These are phyloP conservation scores for Euura saliciscinereae DNA, from an alignment of 1,140 invertebrate genomes.

Conservation along the genomic window DNA sequence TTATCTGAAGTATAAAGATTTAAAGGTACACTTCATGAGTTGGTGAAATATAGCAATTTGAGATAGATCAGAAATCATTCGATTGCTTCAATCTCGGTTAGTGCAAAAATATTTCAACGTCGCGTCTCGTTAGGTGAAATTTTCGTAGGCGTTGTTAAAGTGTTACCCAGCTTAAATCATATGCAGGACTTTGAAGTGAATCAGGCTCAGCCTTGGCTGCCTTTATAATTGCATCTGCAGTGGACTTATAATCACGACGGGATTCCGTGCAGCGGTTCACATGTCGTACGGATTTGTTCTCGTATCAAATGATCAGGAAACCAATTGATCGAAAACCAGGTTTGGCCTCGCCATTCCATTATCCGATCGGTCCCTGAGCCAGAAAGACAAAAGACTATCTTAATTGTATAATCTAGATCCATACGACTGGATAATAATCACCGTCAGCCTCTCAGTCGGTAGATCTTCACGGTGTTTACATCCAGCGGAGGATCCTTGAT, in stretches of 20 bases:
- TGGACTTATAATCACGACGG: not conserved
- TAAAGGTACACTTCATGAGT: not conserved
- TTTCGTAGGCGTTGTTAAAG: not conserved
- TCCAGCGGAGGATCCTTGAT: too few species aligned
- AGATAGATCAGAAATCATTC: too few species aligned
- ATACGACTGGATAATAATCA: not conserved
- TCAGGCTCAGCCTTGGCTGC: not conserved
- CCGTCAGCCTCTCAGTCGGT: not conserved
- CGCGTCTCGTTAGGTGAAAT: not conserved
- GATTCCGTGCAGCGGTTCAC: not conserved
- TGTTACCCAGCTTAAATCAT: not conserved
- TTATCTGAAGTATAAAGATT: conserved; percentile 1
- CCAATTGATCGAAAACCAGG: not conserved
- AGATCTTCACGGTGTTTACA: too few species aligned
- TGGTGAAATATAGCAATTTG: too few species aligned
- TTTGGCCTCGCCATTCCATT: not conserved
- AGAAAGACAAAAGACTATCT: not conserved
- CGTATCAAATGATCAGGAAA: not conserved
- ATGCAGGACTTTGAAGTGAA: not conserved
- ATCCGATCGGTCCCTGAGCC: not conserved
- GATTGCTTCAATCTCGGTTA: too few species aligned
- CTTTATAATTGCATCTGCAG: not conserved
- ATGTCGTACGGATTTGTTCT: not conserved
- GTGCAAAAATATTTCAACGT: too few species aligned
- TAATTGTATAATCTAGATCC: not conserved